phyloP scores from a whole-genome alignment of 2,113 vertebrate genomes.

The Phoxinus phoxinus region DNA sequence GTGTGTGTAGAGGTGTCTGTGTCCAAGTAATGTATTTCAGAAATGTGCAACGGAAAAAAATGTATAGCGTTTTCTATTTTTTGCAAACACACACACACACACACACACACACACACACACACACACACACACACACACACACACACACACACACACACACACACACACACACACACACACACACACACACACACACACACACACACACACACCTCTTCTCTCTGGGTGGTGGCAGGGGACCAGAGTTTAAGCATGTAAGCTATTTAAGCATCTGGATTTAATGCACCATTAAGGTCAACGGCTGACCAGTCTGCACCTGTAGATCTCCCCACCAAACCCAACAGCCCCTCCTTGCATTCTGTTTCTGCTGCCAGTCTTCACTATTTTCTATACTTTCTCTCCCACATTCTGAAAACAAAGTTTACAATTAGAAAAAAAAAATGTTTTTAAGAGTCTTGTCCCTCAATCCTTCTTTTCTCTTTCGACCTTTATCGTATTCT shows the following conservation, averaged over 20 bases:
- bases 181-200: neutral
- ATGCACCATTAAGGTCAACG: slow-evolving; percentile 74
- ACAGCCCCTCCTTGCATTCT: slow-evolving; percentile 50
- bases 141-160: neutral
- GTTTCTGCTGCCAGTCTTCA: slow-evolving; percentile 54
- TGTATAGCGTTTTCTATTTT: too few species aligned
- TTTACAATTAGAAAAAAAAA: neutral
- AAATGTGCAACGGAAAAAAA: too few species aligned
- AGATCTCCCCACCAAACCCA: slow-evolving; percentile 56
- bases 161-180: slow-evolving; percentile 29
- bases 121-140: neutral
- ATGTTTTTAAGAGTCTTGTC: neutral
- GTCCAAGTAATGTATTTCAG: too few species aligned
- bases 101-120: slow-evolving; percentile 19
- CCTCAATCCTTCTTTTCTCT: neutral
- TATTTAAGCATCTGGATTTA: slow-evolving; percentile 78
- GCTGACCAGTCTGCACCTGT: slow-evolving; percentile 78
- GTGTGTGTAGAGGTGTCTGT: too few species aligned
- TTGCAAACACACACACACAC: slow-evolving; percentile 19
- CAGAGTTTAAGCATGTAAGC: slow-evolving; percentile 55
- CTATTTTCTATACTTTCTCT: slow-evolving; percentile 7
- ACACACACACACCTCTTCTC: neutral
- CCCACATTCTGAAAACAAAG: neutral
- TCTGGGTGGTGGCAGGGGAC: slow-evolving; percentile 50
- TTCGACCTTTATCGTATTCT: slow-evolving; percentile 18